Base-by-base conservation (phyloP, 2,113 vertebrate species). In the Oncorhynchus mykiss region DNA sequence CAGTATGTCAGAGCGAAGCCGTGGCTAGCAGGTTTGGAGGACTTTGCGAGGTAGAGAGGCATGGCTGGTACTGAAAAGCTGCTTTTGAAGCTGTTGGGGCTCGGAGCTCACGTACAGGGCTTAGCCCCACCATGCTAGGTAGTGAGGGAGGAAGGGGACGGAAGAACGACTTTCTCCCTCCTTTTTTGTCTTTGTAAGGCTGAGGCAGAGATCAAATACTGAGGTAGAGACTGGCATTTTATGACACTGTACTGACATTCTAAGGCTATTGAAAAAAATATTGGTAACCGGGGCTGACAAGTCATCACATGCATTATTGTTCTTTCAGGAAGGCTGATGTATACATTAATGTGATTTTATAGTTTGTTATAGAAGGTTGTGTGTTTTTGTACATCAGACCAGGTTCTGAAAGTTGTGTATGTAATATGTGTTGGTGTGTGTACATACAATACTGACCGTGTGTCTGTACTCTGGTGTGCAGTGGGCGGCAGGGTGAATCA, bases 401-500 rank as follows among this genome's bases (percentile, higher is more conserved):
- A 13, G 51, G 51, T 54, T 54, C 51, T 54, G 51, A 18, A 18
- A 54, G 51, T 18, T 71, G 27, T 48, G 29, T 70, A 34, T 70
- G 13, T 67, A 39, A 45, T 45, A 45, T 45, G 2, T 45, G 39
- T 45, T 45, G 39, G 39, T 9, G 8, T 45, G 39, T 45, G 39
- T 45, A 45, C 39, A 45, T 74, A 34, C 34, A 9, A n/a, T 20
- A 64, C n/a, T 65, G 72, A 54, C 22, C 34, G 27, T 72, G 34
- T 45, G 51, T 54, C 1, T 45, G 39, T 62, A 7, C 59, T 60
- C 18, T 60, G 12, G 16, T 54, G 20, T 85, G 79, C 87, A 99
- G 98, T 98, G 90, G 98, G 97, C 79, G 97, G 98, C 83, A 95
- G 98, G 91, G 97, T 99, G 76, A 99, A 97, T 91, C 95, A 89